These are phyloP conservation scores for Coryphaenoides rupestris DNA, from an alignment of 2,113 vertebrate species.

Conservation along the genomic window DNA sequence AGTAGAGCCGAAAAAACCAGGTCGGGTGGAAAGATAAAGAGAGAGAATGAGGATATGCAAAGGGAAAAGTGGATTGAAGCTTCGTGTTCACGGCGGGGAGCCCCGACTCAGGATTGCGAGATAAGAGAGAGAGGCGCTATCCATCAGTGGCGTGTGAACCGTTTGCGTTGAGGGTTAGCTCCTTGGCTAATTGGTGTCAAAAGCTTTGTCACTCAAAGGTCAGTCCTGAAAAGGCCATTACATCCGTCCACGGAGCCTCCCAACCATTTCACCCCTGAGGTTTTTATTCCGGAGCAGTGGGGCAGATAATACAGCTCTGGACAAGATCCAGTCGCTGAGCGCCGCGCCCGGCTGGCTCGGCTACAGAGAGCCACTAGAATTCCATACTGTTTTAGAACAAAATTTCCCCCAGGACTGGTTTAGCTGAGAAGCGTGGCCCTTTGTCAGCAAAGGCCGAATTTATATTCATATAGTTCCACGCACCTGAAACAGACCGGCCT, in stretches of 20 bases:
- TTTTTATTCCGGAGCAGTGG: conserved; percentile 54
- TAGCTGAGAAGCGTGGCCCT: neutral
- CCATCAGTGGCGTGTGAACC: conserved; percentile 55
- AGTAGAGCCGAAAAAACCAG: no score
- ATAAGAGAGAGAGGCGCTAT: conserved; percentile 44
- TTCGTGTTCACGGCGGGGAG: conserved; percentile 37
- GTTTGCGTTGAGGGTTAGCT: conserved; percentile 55
- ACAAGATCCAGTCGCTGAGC: neutral
- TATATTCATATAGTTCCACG: neutral
- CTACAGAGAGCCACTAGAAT: neutral
- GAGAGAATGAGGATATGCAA: neutral
- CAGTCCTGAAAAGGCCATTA: conserved; percentile 41
- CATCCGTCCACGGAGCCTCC: conserved; percentile 23
- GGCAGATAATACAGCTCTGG: conserved; percentile 41
- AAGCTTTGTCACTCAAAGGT: conserved; percentile 68
- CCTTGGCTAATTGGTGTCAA: conserved; percentile 68
- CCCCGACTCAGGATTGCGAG: conserved; percentile 18
- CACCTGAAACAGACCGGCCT: neutral
- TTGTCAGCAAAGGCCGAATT: conserved; percentile 1
- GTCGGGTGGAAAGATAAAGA: no score
- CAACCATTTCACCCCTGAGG: conserved; percentile 31
- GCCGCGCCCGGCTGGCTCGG: neutral
- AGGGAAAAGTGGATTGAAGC: neutral
- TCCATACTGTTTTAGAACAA: conserved; percentile 1
- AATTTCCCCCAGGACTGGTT: conserved; percentile 1